These are phyloP conservation scores for Coelogynopora nodosa DNA, from an alignment of 2,888 invertebrate species.

Conservation along the genomic window DNA sequence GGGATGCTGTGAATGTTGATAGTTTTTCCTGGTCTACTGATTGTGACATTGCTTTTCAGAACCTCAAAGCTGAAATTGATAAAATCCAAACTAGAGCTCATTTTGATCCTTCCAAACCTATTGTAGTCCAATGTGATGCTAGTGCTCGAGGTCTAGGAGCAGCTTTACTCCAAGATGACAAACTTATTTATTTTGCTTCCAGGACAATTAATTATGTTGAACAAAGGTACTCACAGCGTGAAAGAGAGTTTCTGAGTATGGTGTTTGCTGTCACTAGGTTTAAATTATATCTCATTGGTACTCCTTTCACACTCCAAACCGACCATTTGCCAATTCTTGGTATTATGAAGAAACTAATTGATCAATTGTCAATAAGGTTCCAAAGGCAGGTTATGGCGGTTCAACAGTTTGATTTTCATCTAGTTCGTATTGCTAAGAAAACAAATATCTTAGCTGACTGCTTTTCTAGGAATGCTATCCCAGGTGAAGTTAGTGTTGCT, in stretches of 20 bases:
- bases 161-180: constrained; percentile 22
- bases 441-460: constrained; percentile 35
- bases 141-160: constrained; percentile 17
- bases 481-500: not conserved
- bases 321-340: constrained; percentile 44
- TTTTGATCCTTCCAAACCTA: constrained; percentile 26
- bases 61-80: not conserved
- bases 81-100: constrained; percentile 5
- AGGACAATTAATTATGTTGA: constrained; percentile 42
- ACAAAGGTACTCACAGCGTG: constrained; percentile 43
- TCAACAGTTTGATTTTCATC: constrained; percentile 32
- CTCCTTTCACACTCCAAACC: constrained; percentile 40
- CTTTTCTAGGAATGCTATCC: constrained; percentile 30
- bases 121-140: constrained; percentile 26
- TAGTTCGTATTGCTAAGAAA: constrained; percentile 33
- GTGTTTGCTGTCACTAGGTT: constrained; percentile 45
- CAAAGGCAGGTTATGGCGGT: constrained; percentile 32
- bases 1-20: constrained; percentile 15
- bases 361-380: constrained; percentile 24
- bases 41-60: constrained; percentile 26
- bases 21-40: constrained; percentile 12
- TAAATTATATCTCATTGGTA: constrained; percentile 46
- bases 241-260: constrained; percentile 43
- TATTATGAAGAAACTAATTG: constrained; percentile 34
- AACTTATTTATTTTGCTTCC: constrained; percentile 45